Evolutionary conservation across 2,888 invertebrate species (phyloP).

Genomic region (Timandra comae): DNA sequence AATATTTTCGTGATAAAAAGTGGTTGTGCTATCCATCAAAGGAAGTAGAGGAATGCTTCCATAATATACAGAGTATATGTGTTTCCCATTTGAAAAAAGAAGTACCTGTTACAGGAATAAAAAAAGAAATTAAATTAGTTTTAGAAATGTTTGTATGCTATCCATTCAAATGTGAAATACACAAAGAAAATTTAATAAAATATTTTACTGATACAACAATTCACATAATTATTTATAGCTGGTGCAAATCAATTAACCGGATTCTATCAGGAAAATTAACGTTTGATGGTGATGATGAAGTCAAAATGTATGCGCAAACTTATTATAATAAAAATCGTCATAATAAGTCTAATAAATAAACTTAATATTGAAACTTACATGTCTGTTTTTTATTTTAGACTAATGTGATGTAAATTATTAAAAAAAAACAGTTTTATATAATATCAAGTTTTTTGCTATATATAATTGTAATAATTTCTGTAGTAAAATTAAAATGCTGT

Average conservation of each 20-base stretch:
- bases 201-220: neutral
- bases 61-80: no score
- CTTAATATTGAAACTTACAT: no score
- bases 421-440: no score
- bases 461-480: no score
- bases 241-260: slow-evolving; percentile 10
- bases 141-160: neutral
- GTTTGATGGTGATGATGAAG: slow-evolving; percentile 5
- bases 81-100: no score
- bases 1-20: slow-evolving; percentile 2
- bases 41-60: no score
- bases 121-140: no score
- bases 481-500: no score
- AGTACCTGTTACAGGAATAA: no score
- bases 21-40: neutral
- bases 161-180: neutral
- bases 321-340: slow-evolving; percentile 6
- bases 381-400: no score
- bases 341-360: neutral
- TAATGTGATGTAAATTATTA: no score
- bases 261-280: slow-evolving; percentile 5
- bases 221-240: slow-evolving; percentile 9
- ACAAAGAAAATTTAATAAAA: neutral
- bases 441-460: no score
- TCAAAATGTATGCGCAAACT: slow-evolving; percentile 1